These are phyloP conservation scores for Calidris pygmaea DNA, from an alignment of 2,113 vertebrate species.

Conservation along the genomic window DNA sequence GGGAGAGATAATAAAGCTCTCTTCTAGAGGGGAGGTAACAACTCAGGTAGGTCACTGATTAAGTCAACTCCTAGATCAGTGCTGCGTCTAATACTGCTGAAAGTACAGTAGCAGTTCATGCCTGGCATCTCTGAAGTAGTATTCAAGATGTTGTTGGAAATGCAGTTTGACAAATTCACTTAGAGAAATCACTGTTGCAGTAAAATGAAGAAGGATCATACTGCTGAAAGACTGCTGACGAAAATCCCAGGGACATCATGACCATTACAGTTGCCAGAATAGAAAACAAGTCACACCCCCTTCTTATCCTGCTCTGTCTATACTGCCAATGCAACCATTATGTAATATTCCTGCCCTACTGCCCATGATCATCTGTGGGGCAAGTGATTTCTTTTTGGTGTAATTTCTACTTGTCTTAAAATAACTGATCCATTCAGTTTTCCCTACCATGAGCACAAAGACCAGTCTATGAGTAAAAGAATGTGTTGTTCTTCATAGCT, in stretches of 20 bases:
- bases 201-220: not conserved
- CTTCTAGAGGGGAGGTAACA: not conserved
- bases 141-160: not conserved
- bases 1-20: constrained; percentile 12
- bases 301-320: not conserved
- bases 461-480: not conserved
- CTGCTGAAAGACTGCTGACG: not conserved
- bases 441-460: not conserved
- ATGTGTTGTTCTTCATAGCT: not conserved
- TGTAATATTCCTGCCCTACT: not conserved
- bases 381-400: not conserved
- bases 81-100: not conserved
- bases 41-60: not conserved
- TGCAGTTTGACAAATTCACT: not conserved
- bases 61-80: not conserved
- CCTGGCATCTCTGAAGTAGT: not conserved
- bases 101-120: not conserved
- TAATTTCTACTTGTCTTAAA: not conserved
- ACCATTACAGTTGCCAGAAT: not conserved
- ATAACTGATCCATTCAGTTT: not conserved
- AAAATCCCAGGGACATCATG: not conserved
- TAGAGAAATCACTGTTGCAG: not conserved
- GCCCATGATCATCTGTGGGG: rapidly evolving
- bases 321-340: not conserved
- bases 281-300: not conserved